A percentile compares a stretch with the other conserved stretches of the same genome.
phyloP scores from a whole-genome alignment of 2,113 vertebrate species.

The Rhagologus leucostigma region DNA sequence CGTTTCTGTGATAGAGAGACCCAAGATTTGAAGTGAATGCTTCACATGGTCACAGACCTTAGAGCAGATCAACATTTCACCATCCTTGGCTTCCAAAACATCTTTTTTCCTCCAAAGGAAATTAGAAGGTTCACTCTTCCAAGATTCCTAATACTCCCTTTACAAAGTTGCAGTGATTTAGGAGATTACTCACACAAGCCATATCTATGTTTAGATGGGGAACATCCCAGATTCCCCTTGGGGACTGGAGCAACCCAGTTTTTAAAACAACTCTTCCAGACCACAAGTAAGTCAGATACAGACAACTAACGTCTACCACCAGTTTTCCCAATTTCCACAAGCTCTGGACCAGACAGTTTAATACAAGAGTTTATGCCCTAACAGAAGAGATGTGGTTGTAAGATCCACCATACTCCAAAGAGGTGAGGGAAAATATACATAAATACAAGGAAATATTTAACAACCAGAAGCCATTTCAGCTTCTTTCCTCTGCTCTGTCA shows the following conservation, averaged over 20 bases:
- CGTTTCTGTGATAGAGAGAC: background rate
- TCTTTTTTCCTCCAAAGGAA: background rate
- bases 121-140: background rate
- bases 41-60: background rate
- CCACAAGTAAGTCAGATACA: background rate
- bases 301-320: background rate
- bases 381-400: background rate
- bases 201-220: background rate
- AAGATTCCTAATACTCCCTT: background rate
- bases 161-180: background rate
- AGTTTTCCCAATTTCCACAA: background rate
- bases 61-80: background rate
- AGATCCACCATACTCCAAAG: background rate
- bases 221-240: background rate
- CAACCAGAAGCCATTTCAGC: background rate
- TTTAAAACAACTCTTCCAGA: background rate
- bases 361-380: background rate
- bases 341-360: background rate
- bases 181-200: background rate
- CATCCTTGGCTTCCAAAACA: background rate
- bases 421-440: background rate
- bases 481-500: background rate
- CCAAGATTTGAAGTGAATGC: background rate
- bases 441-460: background rate
- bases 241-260: background rate